Conservation (phyloP, 2,113 vertebrate genomes). For the Hiodon alosoides region DNA sequence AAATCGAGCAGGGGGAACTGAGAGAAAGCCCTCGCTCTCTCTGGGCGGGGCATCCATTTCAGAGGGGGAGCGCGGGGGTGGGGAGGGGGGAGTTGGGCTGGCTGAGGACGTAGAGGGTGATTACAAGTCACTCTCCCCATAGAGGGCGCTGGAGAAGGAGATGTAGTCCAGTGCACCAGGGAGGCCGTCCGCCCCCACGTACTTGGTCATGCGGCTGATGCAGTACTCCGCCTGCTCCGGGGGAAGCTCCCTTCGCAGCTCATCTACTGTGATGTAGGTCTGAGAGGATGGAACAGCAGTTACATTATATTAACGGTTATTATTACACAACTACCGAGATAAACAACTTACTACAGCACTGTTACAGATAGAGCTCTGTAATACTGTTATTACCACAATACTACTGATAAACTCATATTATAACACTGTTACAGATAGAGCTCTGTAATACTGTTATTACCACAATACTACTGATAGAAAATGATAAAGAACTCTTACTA, state of each 20-base stretch:
- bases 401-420: too few species aligned
- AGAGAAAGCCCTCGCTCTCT: slow-evolving; percentile 19
- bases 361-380: not conserved
- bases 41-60: slow-evolving; percentile 18
- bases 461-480: too few species aligned
- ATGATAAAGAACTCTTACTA: too few species aligned
- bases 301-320: not conserved
- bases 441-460: too few species aligned
- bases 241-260: slow-evolving; percentile 78
- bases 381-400: not conserved
- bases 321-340: too few species aligned
- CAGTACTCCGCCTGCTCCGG: slow-evolving; percentile 85
- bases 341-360: not conserved
- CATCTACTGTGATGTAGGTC: slow-evolving; percentile 79
- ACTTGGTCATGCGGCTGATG: slow-evolving; percentile 83
- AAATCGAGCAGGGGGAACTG: not conserved
- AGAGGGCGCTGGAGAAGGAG: slow-evolving; percentile 88
- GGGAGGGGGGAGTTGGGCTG: slow-evolving; percentile 4
- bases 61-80: slow-evolving; percentile 9
- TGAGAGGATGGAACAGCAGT: slow-evolving; percentile 21
- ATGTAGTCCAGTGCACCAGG: slow-evolving; percentile 80
- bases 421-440: too few species aligned
- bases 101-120: slow-evolving; percentile 16
- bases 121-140: slow-evolving; percentile 88
- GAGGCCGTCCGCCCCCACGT: slow-evolving; percentile 57